Conservation (phyloP, 2,797 vertebrate species). For the Microhierax caerulescens region DNA sequence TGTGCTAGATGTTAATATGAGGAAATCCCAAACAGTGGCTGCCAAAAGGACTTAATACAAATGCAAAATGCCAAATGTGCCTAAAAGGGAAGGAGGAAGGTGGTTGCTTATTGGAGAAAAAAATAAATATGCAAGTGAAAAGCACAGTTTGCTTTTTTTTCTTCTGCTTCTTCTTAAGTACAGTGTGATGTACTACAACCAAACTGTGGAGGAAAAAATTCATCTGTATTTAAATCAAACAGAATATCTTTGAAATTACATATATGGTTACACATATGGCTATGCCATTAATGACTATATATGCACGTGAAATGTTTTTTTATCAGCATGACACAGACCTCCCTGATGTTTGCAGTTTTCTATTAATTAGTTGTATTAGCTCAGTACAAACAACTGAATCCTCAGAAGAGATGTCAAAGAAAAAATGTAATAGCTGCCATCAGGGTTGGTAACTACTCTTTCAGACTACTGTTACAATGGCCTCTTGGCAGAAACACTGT, state of each 20-base stretch:
- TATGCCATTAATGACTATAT: fast-evolving
- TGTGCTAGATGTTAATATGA: constrained; percentile 44
- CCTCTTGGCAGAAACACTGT: background rate
- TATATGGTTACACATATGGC: background rate
- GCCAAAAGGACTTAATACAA: constrained; percentile 16
- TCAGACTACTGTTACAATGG: background rate
- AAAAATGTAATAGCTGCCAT: background rate
- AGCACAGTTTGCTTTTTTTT: background rate
- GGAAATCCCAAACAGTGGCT: constrained; percentile 12
- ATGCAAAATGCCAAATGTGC: background rate
- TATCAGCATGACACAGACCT: fast-evolving
- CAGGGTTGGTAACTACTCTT: background rate
- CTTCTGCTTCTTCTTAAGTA: background rate
- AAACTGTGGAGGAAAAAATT: background rate
- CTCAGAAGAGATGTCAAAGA: background rate
- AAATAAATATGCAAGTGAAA: background rate
- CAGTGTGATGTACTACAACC: background rate
- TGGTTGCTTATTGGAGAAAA: background rate
- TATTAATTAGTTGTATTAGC: background rate
- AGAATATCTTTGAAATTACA: background rate
- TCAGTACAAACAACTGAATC: background rate
- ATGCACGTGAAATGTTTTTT: background rate
- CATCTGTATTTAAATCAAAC: background rate
- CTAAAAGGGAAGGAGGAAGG: constrained; percentile 2
- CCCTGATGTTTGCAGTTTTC: background rate